Conservation (phyloP, 2,797 vertebrate species). For the Silurus lanzhouensis region DNA sequence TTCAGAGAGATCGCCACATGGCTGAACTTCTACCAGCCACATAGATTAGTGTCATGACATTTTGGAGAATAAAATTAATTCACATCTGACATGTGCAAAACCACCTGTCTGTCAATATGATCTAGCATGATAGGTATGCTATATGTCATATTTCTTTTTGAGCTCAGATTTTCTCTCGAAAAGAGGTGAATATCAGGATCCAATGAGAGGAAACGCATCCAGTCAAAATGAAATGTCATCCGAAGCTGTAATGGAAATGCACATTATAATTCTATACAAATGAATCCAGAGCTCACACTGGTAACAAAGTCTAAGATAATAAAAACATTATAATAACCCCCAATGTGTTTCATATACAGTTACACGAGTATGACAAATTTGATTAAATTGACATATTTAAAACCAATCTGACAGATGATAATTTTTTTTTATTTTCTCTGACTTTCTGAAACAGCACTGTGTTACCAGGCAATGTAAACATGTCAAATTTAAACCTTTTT, state of each 20-base stretch:
- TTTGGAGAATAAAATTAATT: constrained; percentile 5
- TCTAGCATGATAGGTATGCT: background rate
- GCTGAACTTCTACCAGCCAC: constrained; percentile 19
- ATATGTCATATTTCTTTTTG: constrained; percentile 4
- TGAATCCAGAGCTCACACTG: background rate
- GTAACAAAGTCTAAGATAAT: background rate
- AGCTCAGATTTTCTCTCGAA: background rate
- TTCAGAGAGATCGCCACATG: constrained; percentile 31
- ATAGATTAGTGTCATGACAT: constrained; percentile 16
- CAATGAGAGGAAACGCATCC: background rate
- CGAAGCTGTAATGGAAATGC: background rate
- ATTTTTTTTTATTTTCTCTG: background rate
- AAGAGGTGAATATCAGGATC: constrained; percentile 11
- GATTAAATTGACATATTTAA: background rate
- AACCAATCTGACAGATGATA: background rate
- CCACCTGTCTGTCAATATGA: background rate
- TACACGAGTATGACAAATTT: background rate
- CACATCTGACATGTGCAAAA: constrained; percentile 8
- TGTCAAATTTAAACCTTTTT: background rate
- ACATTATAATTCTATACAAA: background rate
- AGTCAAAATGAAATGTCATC: background rate
- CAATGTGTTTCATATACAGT: background rate
- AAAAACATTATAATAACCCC: background rate
- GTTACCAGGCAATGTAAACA: background rate
- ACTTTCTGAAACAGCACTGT: background rate